These are phyloP conservation scores for Clarias macrocephalus DNA, from an alignment of 2,113 vertebrate genomes.

Conservation along the genomic window DNA sequence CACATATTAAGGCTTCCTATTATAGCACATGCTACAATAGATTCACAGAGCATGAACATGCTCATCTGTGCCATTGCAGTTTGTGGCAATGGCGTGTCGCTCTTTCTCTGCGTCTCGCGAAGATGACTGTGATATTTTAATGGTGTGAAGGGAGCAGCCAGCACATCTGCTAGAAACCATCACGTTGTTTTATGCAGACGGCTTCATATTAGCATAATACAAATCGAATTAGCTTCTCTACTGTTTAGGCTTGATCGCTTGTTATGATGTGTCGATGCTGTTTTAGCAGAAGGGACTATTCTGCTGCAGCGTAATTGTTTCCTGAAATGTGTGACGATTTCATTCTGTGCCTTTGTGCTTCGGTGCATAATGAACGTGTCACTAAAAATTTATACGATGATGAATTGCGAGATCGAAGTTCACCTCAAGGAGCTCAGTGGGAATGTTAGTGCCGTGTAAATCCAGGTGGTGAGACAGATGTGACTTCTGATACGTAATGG, in stretches of 20 bases:
- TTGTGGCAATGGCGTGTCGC: conserved; percentile 53
- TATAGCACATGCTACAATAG: conserved; percentile 6
- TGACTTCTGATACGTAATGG: background rate
- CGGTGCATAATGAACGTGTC: conserved; percentile 51
- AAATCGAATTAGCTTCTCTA: conserved; percentile 31
- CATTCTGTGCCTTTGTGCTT: conserved; percentile 34
- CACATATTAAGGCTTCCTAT: conserved; percentile 8
- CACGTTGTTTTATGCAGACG: conserved; percentile 37
- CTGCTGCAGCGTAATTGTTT: conserved; percentile 19
- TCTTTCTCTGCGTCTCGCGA: conserved; percentile 36
- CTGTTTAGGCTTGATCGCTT: conserved; percentile 25
- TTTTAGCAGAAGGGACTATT: conserved; percentile 7
- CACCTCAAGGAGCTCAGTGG: background rate
- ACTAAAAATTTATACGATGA: conserved; percentile 68
- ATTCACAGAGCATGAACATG: conserved; percentile 35
- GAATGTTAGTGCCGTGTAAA: background rate
- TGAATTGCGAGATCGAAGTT: conserved; percentile 58
- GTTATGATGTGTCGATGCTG: conserved; percentile 19
- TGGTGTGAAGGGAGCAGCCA: conserved; percentile 32
- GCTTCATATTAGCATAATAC: conserved; percentile 27
- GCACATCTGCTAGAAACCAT: conserved; percentile 10
- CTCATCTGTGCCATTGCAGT: conserved; percentile 47
- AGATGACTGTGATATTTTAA: conserved; percentile 63
- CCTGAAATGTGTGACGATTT: conserved; percentile 26
- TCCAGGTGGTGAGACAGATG: background rate